These are phyloP conservation scores for Varanus salvator DNA, from an alignment of 2,113 vertebrate species.

Conservation along the genomic window DNA sequence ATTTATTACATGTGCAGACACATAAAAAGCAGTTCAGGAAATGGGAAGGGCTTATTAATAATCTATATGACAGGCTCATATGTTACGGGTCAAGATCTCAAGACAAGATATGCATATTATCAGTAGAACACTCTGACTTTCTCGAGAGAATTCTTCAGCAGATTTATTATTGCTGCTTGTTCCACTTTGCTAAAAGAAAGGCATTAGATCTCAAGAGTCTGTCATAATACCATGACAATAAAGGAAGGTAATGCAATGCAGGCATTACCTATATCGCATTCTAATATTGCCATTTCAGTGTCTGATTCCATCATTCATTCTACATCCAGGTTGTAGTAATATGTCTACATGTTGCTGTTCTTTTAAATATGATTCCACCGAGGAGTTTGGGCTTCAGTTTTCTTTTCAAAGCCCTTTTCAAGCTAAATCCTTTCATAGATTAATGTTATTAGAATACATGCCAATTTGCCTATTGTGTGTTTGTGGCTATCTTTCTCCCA, in stretches of 20 bases:
- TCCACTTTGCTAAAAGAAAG: background rate
- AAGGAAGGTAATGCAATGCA: background rate
- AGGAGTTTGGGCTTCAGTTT: slow-evolving; percentile 11
- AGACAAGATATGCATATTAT: background rate
- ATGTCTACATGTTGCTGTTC: background rate
- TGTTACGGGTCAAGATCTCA: background rate
- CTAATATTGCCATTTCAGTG: background rate
- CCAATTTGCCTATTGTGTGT: slow-evolving; percentile 25
- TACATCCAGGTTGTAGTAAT: slow-evolving; percentile 28
- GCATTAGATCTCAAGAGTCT: background rate
- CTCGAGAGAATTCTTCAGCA: background rate
- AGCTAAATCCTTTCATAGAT: slow-evolving; percentile 11
- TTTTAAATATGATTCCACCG: slow-evolving; percentile 22
- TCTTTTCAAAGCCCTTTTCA: background rate
- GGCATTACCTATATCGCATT: background rate
- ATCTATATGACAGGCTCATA: background rate
- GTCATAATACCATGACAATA: background rate
- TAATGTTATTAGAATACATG: slow-evolving; percentile 28
- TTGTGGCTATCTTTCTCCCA: slow-evolving; percentile 14
- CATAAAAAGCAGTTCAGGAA: background rate
- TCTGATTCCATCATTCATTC: background rate
- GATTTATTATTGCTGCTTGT: background rate
- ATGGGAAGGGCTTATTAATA: background rate
- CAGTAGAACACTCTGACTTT: background rate
- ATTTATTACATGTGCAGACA: background rate